These are phyloP conservation scores for Monopis laevigella DNA, from an alignment of 2,888 invertebrate species.

Conservation along the genomic window DNA sequence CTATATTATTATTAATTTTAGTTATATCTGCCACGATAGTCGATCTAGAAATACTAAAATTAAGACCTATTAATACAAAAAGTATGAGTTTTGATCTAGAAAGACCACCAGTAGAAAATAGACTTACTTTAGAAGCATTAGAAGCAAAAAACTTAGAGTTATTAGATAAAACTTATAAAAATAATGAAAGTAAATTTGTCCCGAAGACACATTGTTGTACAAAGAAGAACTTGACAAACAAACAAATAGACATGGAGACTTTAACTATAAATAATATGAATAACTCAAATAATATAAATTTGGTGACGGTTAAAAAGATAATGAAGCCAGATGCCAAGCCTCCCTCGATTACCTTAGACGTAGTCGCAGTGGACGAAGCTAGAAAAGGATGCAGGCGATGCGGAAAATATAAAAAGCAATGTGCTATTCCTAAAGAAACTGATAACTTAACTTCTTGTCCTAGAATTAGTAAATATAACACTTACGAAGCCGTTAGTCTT, in stretches of 20 bases:
- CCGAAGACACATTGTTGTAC: constrained; percentile 19
- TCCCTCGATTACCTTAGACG: constrained; percentile 49
- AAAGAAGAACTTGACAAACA: constrained; percentile 25
- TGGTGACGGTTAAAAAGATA: constrained; percentile 36
- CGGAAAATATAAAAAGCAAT: constrained; percentile 53
- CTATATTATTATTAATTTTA: constrained; percentile 32
- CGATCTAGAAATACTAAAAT: constrained; percentile 44
- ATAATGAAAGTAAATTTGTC: not conserved
- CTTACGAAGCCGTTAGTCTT: constrained; percentile 38
- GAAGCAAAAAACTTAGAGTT: constrained; percentile 12
- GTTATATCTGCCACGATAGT: constrained; percentile 48
- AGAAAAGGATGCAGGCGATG: constrained; percentile 41
- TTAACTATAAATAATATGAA: constrained; percentile 28
- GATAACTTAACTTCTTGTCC: constrained; percentile 36
- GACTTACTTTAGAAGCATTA: constrained; percentile 15
- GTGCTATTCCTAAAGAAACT: constrained; percentile 28
- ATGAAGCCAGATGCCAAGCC: constrained; percentile 29
- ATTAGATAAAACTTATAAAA: constrained; percentile 5
- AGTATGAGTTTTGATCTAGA: constrained; percentile 46
- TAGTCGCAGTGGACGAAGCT: constrained; percentile 39
- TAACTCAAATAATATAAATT: constrained; percentile 32
- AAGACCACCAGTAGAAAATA: constrained; percentile 27
- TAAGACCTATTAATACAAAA: constrained; percentile 28
- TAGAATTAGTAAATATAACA: constrained; percentile 32
- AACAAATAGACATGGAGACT: constrained; percentile 22